Evolutionary conservation across 2,888 invertebrate species (phyloP), one percentile per base, ranked within the genome.

Genomic region (Meteorus cinctellus): DNA sequence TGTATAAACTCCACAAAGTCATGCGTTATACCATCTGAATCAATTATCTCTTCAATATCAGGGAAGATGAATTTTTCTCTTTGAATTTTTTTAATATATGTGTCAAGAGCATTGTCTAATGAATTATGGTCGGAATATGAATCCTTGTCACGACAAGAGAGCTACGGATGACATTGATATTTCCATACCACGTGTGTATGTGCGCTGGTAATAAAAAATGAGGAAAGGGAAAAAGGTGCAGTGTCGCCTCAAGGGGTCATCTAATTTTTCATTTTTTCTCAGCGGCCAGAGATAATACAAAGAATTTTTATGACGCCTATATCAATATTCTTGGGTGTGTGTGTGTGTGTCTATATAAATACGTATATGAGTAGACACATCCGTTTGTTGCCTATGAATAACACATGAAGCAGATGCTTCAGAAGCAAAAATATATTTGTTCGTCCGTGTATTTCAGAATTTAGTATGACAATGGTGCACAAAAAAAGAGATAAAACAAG

Each of bases 91-190:
- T 55, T 19, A 41, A 41, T 41, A 41, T 19, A 19, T 24, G 19
- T 19, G 62, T 62, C 62, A 62, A 10, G 62, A 62, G n/a, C 27
- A 14, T 31, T 12, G 29, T 29, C 62, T 62, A 31, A 62, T 29
- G 62, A 62, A 29, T 62, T 62, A 14, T 27, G 29, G 62, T 29
- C 31, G 31, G 31, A 31, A 62, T 62, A 29, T 62, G 31, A 62
- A 31, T 62, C 62, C 6, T 31, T 6, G 14, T 62, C 62, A 62
- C n/a, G 19, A 55, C 5, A 55, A 24, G 62, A 62, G 62, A 14
- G 31, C 14, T 31, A 60, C 2, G 8, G 62, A 2, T 55, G 31
- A 60, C 59, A 27, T 60, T 60, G 19, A 62, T 62, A 62, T 62
- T 62, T 31, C 27, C 55, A 55, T 55, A 55, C 55, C n/a, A n/a